Evolutionary conservation across 2,797 vertebrate species (phyloP), one percentile per base, ranked within the genome.

Genomic region (Sebastes oblongus): DNA sequence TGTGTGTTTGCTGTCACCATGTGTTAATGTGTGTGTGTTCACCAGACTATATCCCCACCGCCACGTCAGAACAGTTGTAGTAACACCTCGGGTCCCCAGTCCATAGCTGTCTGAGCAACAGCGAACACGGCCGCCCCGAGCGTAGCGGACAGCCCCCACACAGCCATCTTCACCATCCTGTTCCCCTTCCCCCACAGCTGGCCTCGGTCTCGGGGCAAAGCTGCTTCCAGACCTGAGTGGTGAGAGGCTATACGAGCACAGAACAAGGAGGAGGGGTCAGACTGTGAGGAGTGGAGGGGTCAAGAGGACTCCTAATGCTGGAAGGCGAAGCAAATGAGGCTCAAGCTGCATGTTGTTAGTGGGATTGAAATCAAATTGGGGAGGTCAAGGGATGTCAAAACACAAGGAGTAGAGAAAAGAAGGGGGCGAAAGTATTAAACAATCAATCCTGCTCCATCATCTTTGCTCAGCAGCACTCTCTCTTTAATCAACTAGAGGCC

Each of bases 101-200:
- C 96, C 93, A 97, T 85, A 20, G 97, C 97, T 0, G 95, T 96
- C 77, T 97, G 96, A 6, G 95, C 96, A 78, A 97, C 96, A 0
- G 96, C 96, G 8, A 97, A 90, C 24, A 96, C 96, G 0, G 95
- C 95, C 0, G 95, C 96, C 69, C 97, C 96, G 11, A 97, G 92
- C 0, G 96, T 96, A 3, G 96, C 97, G 0, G 97, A 96, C 54
- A 97, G 90, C 58, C 96, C 97, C 97, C 97, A 97, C 82, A 97
- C 96, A 0, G 96, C 97, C 90, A 96, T 91, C 87, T 96, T 97
- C 76, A 97, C 86, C 82, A 97, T 88, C 66, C 90, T 92, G 90
- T 94, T 95, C 60, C 93, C 92, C 18, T 69, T 86, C 18, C 86
- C 77, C 61, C 85, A 80, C 39, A 85, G 83, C 14, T 78, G 77